Evolutionary conservation across 1,140 invertebrate species (phyloP), one percentile per base, ranked within the genome.

Genomic region (Nasonia longicornis): DNA sequence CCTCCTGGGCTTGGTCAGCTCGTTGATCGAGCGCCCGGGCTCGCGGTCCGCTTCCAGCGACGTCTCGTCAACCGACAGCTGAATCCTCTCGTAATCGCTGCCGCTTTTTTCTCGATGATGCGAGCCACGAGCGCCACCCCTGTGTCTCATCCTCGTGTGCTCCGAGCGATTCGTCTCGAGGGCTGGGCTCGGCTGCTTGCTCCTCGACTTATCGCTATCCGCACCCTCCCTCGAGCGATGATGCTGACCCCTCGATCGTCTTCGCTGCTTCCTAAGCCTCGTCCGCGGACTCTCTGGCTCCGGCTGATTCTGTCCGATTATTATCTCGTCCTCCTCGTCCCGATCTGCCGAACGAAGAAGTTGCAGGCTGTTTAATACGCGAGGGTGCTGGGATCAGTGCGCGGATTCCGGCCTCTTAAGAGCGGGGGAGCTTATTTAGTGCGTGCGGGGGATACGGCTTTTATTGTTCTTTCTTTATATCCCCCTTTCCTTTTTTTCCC

Each of bases 321-420:
- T 81, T 74, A 87, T 85, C 81, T 88, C 86, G n/a, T 87, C 84
- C 16, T 87, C 86, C 35, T 87, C 86, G 82, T 84, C 82, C 48
- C 48, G 81, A 75, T 82, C 77, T 79, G 80, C 76, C 58, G 77
- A 67, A 72, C 58, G 77, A 67, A 72, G 52, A 80, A 48, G 20
- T 22, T 58, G 26, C 26, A 20, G 8, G 42, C 58, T 4, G 45
- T 67, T 35, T 76, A 73, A 63, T 45, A 45, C 8, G 10, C 14
- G 52, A 26, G n/a, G 58, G 74, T 35, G 31, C 31, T 35, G 74
- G 58, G 22, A 71, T 38, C 31, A 11, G 3, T 42, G 2, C 35
- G 69, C 20, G 69, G 77, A 79, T 72, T 79, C n/a, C 31, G 20
- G n/a, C 48, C 11, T n/a, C n/a, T 63, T 70, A 71, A 70, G 77